phyloP scores from a whole-genome alignment of 2,888 invertebrate species.

The Lasioglossum calceatum region DNA sequence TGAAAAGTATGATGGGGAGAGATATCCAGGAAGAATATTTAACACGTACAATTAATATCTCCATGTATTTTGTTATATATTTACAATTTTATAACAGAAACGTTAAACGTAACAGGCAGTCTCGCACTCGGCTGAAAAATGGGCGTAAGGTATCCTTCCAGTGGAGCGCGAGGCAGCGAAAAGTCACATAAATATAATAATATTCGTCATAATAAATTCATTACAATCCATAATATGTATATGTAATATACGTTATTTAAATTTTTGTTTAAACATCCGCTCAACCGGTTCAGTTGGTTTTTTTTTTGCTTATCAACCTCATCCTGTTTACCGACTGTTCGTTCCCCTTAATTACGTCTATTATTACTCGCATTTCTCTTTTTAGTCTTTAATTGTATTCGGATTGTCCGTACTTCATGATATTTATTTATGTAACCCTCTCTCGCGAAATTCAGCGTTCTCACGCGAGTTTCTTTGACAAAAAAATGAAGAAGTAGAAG shows the following conservation, averaged over 20 bases:
- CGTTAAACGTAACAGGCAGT: slow-evolving; percentile 77
- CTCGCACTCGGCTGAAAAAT: slow-evolving; percentile 72
- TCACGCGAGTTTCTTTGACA: slow-evolving; percentile 44
- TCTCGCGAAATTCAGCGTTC: slow-evolving; percentile 63
- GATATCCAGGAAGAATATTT: slow-evolving; percentile 30
- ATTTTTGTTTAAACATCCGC: slow-evolving; percentile 69
- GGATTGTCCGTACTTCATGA: slow-evolving; percentile 82
- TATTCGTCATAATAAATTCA: slow-evolving; percentile 78
- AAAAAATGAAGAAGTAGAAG: slow-evolving; percentile 33
- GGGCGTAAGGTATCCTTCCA: slow-evolving; percentile 52
- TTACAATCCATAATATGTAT: slow-evolving; percentile 74
- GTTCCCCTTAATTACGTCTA: slow-evolving; percentile 62
- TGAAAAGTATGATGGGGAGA: not conserved
- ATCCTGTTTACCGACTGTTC: slow-evolving; percentile 47
- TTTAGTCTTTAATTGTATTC: slow-evolving; percentile 74
- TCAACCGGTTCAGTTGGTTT: slow-evolving; percentile 56
- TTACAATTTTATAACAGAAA: slow-evolving; percentile 82
- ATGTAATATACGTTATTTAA: slow-evolving; percentile 75
- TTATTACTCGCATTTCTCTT: slow-evolving; percentile 56
- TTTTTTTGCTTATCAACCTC: slow-evolving; percentile 14
- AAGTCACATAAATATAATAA: slow-evolving; percentile 77
- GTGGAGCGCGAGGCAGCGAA: slow-evolving; percentile 74
- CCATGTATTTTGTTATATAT: slow-evolving; percentile 82
- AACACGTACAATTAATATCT: slow-evolving; percentile 68
- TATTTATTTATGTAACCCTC: slow-evolving; percentile 72